Conservation (phyloP, 2,888 invertebrate genomes). For the Acronicta leporina region DNA sequence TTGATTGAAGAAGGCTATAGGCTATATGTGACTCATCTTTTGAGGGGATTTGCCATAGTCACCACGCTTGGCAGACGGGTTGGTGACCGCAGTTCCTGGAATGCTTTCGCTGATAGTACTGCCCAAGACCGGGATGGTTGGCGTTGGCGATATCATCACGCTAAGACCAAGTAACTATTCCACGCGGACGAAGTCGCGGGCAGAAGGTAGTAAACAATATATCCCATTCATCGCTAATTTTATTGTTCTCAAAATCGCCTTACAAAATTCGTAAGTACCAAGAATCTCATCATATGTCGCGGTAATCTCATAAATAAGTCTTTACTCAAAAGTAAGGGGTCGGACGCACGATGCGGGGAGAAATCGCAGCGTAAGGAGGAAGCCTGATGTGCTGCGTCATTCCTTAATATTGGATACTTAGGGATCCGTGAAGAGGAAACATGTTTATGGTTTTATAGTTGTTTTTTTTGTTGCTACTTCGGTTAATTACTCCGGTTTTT, state of each 20-base stretch:
- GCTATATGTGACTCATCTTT: too few species aligned
- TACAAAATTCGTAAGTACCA: conserved; percentile 16
- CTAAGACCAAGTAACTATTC: too few species aligned
- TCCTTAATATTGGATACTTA: conserved; percentile 60
- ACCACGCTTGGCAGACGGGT: too few species aligned
- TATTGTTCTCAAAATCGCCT: conserved; percentile 9
- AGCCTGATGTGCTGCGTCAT: conserved; percentile 49
- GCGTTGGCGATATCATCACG: too few species aligned
- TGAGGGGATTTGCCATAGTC: too few species aligned
- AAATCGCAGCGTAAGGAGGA: conserved; percentile 50
- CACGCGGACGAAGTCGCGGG: too few species aligned
- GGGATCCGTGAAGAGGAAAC: conserved; percentile 20
- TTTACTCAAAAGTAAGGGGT: conserved; percentile 31
- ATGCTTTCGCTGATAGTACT: too few species aligned
- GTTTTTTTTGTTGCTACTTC: background rate
- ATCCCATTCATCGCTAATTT: too few species aligned
- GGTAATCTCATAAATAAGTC: conserved; percentile 52
- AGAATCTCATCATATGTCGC: conserved; percentile 25
- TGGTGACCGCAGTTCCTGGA: too few species aligned
- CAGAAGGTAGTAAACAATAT: too few species aligned
- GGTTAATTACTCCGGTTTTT: background rate
- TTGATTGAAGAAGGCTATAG: too few species aligned
- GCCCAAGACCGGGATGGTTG: too few species aligned
- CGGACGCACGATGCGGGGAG: conserved; percentile 25
- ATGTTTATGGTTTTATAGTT: conserved; percentile 25